phyloP scores from a whole-genome alignment of 2,113 vertebrate species.

The Oreochromis spilurus region DNA sequence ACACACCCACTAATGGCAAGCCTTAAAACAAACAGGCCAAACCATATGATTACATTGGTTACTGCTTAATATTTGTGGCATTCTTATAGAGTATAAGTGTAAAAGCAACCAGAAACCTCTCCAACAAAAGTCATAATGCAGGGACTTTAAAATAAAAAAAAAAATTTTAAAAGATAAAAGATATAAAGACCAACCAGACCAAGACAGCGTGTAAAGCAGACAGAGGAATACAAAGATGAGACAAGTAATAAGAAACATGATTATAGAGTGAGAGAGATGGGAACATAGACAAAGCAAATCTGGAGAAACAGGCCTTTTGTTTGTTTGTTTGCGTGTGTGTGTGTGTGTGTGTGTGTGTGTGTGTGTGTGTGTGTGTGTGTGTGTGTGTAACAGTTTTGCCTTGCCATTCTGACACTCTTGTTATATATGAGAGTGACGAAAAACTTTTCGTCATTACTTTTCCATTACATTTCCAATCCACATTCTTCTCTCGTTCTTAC shows the following conservation, averaged over 20 bases:
- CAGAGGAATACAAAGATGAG: background rate
- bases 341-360: background rate
- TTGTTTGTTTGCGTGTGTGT: background rate
- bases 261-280: background rate
- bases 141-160: constrained; percentile 4
- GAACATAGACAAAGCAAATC: constrained; percentile 28
- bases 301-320: constrained; percentile 15
- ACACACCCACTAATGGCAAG: constrained; percentile 40
- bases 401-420: constrained; percentile 22
- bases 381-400: constrained; percentile 13
- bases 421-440: background rate
- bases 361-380: background rate
- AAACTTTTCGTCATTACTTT: background rate
- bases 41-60: constrained; percentile 7
- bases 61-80: background rate
- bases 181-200: background rate
- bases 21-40: constrained; percentile 32
- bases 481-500: constrained; percentile 1
- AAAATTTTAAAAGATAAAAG: background rate
- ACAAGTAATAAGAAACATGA: background rate
- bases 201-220: background rate
- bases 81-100: background rate
- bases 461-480: background rate
- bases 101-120: constrained; percentile 24
- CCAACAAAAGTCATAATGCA: background rate